Base-by-base conservation (phyloP, 2,113 vertebrate genomes). In the Sterna hirundo region DNA sequence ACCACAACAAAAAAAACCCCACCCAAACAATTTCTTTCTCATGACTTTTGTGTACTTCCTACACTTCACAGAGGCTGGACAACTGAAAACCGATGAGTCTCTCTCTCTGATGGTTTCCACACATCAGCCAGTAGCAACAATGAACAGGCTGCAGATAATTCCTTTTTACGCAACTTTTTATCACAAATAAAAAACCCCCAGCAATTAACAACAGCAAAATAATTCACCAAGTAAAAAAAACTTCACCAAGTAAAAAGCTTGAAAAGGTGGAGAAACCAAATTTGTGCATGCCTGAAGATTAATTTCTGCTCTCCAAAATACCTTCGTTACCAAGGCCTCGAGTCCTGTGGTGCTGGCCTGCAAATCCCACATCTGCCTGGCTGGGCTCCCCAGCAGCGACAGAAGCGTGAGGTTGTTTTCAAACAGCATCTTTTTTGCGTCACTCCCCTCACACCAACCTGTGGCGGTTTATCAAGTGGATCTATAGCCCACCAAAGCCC, bases 291-390 rank as follows among this genome's bases (percentile, higher is more conserved):
- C 22, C 72, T 47, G 38, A 79, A 62, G 36, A 58, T 42, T 49
- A 36, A 38, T 32, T 83, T 54, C 61, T 44, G 38, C 29, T 60
- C 44, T 79, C 66, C 47, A 47, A 68, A 90, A 36, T 49, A 47
- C 32, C 82, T 58, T 52, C 0, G 5, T 49, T 65, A 76, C 32
- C 30, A 70, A 87, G 55, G 65, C 46, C 27, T 68, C 6, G 26
- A n/a, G 62, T 23, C 36, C n/a, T 2, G 22, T 0, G 4, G 47
- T 0, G 3, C 40, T 52, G 79, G 36, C 3, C 65, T 36, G 54
- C 54, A 36, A 66, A 79, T 9, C 52, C n/a, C 34, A 19, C 13
- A 20, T 0, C 4, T 25, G 36, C 57, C 36, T 1, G 4, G 75
- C 6, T 9, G 16, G 6, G 32, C 22, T 55, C 44, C 42, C 32